phyloP scores from a whole-genome alignment of 2,888 invertebrate genomes.

The Choristoneura rosaceana region DNA sequence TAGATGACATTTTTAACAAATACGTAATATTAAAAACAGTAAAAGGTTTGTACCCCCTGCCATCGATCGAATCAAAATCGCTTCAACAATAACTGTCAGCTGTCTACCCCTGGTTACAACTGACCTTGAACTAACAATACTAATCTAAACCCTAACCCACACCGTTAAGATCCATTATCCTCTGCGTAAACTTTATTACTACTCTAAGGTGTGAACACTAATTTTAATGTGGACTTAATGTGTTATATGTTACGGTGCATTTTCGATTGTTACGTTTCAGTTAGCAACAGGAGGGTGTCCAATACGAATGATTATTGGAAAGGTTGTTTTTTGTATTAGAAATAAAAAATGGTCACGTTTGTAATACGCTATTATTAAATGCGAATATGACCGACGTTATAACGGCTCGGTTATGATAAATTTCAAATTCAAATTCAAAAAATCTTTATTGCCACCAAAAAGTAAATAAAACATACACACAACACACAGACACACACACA shows the following conservation, averaged over 20 bases:
- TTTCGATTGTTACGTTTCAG: constrained; percentile 2
- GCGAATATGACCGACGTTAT: not conserved
- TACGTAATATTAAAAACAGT: no score
- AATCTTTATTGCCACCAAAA: no score
- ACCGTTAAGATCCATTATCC: not conserved
- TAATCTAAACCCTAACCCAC: constrained; percentile 16
- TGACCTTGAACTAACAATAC: constrained; percentile 25
- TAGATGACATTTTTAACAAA: no score
- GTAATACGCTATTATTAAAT: not conserved
- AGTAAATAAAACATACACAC: no score
- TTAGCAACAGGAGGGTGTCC: constrained; percentile 39
- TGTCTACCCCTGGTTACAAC: constrained; percentile 32
- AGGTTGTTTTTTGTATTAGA: constrained; percentile 32
- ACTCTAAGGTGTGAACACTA: not conserved
- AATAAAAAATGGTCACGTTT: constrained; percentile 25
- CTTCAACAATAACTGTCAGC: constrained; percentile 40
- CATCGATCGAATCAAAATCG: constrained; percentile 39
- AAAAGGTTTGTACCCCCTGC: constrained; percentile 19
- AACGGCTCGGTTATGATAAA: not conserved
- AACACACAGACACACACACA: no score
- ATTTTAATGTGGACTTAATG: not conserved
- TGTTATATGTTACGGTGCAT: not conserved
- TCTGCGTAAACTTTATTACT: not conserved
- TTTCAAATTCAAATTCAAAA: no score
- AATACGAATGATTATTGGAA: constrained; percentile 22